A percentile compares a stretch with the other conserved stretches of the same genome.
phyloP scores from a whole-genome alignment of 2,113 vertebrate genomes.

The Lucifuga dentata region DNA sequence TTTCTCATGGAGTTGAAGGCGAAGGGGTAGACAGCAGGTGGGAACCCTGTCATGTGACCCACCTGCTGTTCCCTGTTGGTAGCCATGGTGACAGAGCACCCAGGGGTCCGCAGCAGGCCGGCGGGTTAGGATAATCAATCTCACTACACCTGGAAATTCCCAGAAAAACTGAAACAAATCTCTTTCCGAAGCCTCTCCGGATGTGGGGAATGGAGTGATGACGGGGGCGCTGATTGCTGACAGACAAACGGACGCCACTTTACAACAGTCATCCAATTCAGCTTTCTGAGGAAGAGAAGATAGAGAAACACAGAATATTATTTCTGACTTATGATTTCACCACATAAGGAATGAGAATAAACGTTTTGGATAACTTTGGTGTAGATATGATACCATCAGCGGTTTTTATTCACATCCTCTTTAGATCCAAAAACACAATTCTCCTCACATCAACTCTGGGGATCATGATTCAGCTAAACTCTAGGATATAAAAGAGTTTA shows the following conservation, averaged over 20 bases:
- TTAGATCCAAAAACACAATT: conserved; percentile 44
- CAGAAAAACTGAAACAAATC: conserved; percentile 10
- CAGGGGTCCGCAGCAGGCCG: conserved; percentile 64
- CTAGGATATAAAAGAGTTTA: conserved; percentile 40
- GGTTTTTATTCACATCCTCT: conserved; percentile 17
- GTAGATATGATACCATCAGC: conserved; percentile 34
- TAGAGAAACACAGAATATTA: conserved; percentile 16
- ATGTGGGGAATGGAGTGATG: conserved; percentile 15
- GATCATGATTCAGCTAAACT: conserved; percentile 7
- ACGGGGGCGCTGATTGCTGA: conserved; percentile 11
- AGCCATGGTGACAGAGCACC: conserved; percentile 83
- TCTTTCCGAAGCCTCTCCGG: conserved; percentile 30
- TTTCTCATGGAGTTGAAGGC: conserved; percentile 90
- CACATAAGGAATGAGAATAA: conserved; percentile 29
- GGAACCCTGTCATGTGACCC: conserved; percentile 90
- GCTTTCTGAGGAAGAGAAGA: conserved; percentile 54
- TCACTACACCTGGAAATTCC: conserved; percentile 52
- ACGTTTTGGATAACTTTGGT: conserved; percentile 23
- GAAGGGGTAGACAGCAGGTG: conserved; percentile 90
- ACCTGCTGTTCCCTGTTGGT: conserved; percentile 91
- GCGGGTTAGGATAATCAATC: conserved; percentile 16
- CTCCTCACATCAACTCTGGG: conserved; percentile 58
- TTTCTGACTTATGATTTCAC: conserved; percentile 20
- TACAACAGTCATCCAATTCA: conserved; percentile 39
- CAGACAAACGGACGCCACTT: conserved; percentile 37